A percentile compares a stretch with the other conserved stretches of the same genome.
These are phyloP conservation scores for Boloria selene DNA, from an alignment of 2,888 invertebrate species.

Conservation along the genomic window DNA sequence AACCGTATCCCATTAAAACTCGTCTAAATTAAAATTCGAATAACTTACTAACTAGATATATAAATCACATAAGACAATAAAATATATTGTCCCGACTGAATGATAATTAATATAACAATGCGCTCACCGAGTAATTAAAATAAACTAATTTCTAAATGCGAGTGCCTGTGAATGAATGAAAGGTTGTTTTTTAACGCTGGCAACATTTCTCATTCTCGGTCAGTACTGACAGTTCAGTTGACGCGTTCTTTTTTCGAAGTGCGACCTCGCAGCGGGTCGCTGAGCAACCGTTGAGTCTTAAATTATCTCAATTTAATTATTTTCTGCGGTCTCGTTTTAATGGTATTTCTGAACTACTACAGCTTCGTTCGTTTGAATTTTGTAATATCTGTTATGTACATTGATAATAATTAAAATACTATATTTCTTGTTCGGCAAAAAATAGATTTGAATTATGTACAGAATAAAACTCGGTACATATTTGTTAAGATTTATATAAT, in stretches of 20 bases:
- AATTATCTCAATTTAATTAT: constrained; percentile 76
- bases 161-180: constrained; percentile 73
- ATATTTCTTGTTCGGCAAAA: too few species aligned
- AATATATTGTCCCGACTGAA: constrained; percentile 76
- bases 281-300: constrained; percentile 71
- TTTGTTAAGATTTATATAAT: too few species aligned
- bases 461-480: too few species aligned
- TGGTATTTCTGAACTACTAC: constrained; percentile 27
- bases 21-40: constrained; percentile 81
- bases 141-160: constrained; percentile 78
- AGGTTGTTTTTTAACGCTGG: constrained; percentile 64
- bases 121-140: constrained; percentile 77
- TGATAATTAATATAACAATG: constrained; percentile 80
- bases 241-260: constrained; percentile 71
- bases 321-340: constrained; percentile 53
- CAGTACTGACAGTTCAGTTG: constrained; percentile 74
- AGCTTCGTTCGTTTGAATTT: constrained; percentile 4
- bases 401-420: too few species aligned
- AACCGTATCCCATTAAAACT: constrained; percentile 78
- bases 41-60: constrained; percentile 82
- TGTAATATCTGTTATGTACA: too few species aligned
- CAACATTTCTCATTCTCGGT: constrained; percentile 76
- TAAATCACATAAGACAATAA: constrained; percentile 81
- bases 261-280: constrained; percentile 75
- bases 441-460: too few species aligned